These are phyloP conservation scores for Pedetes capensis DNA, from an alignment of 2,113 vertebrate species.

Conservation along the genomic window DNA sequence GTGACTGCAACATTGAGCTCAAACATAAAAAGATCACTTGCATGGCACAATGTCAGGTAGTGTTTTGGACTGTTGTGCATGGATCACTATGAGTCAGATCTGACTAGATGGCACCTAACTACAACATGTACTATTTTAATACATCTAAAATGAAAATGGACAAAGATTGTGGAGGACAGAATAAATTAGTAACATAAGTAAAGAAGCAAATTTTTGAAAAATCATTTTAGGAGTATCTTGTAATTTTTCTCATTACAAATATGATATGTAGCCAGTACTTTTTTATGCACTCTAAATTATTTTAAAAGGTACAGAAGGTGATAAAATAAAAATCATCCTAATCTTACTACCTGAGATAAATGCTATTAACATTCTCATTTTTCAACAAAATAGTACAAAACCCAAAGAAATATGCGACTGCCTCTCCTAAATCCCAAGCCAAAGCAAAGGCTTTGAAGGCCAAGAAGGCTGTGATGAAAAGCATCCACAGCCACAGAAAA, in stretches of 20 bases:
- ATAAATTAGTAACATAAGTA: background rate
- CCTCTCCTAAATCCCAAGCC: background rate
- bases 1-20: too few relatives aligned
- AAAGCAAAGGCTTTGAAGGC: too few relatives aligned
- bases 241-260: background rate
- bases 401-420: background rate
- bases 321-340: background rate
- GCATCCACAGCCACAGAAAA: background rate
- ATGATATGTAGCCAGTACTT: background rate
- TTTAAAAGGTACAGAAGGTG: background rate
- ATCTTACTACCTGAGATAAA: background rate
- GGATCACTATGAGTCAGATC: too few relatives aligned
- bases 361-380: background rate
- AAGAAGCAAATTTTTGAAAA: slow-evolving; percentile 9
- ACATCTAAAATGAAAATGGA: background rate
- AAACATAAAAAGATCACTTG: too few relatives aligned
- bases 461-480: background rate
- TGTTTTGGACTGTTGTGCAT: too few relatives aligned
- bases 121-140: background rate
- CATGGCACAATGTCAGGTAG: too few relatives aligned
- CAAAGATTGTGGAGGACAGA: background rate
- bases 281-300: too few relatives aligned
- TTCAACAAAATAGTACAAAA: background rate
- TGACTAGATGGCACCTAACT: too few relatives aligned
- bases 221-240: background rate